Evolutionary conservation across 2,797 vertebrate species (phyloP), one percentile per base, ranked within the genome.

Genomic region (Pelodytes ibericus): DNA sequence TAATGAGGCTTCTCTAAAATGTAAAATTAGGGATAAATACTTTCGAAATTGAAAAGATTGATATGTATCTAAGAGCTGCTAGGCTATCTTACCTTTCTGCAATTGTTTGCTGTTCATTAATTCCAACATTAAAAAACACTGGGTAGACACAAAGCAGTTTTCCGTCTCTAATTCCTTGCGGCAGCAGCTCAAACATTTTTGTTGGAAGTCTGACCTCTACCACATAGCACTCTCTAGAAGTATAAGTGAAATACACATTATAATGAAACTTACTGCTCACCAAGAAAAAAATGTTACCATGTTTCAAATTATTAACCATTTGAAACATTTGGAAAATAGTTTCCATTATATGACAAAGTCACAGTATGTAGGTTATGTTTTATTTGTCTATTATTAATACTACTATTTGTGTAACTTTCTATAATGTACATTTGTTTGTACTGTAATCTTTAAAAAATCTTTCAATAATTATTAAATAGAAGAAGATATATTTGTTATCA

Each of bases 81-180:
- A 30, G 20, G 27, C 27, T 68, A 62, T 22, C 83, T 83, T 91
- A 99, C 98, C 98, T 96, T 88, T 99, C 97, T 71, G 96, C 98
- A 77, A 99, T 92, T 3, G 98, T 99, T 86, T 99, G 98, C 84
- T 99, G 98, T 74, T 99, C 96, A 76, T 99, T 99, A 89, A 99
- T 99, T 77, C 98, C 98, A 80, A 99, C 90, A 13, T 99, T 99
- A 80, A 99, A 99, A 81, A 99, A 93, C 10, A 99, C 94, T 0
- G 97, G 97, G 64, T 93, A 89, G 27, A 98, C 93, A 53, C 81
- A 92, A 8, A 99, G 88, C 57, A 92, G 87, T 79, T 95, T 96
- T 72, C 97, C 96, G 75, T 95, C 94, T 84, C 92, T 96, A 71
- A 99, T 94, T 85, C 96, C 95, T 8, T 93, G 92, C 11, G 98